Conservation (phyloP, 1,140 invertebrate species). For the Liolophura sinensis region DNA sequence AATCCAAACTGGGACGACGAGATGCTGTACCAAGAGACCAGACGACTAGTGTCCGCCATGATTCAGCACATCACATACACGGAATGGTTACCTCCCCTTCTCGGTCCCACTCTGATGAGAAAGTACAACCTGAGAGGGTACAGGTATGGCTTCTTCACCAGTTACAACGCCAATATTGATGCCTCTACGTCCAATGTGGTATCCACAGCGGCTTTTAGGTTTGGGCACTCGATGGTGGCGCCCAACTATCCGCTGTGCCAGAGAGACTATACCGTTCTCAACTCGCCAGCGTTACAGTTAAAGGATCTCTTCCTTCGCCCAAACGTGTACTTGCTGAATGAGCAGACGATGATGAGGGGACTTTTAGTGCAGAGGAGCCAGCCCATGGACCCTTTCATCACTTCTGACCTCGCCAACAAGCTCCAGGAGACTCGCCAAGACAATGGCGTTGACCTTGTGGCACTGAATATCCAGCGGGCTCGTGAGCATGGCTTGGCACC, state of each 20-base stretch:
- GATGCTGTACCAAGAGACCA: constrained; percentile 75
- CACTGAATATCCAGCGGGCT: constrained; percentile 69
- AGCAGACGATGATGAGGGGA: too few relatives aligned
- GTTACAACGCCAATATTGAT: constrained; percentile 78
- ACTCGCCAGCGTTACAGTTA: too few relatives aligned
- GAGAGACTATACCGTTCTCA: too few relatives aligned
- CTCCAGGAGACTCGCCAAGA: not conserved
- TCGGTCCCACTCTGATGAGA: constrained; percentile 63
- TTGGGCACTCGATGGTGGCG: constrained; percentile 88
- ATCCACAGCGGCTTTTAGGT: constrained; percentile 89
- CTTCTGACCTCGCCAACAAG: too few relatives aligned
- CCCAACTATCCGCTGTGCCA: too few relatives aligned
- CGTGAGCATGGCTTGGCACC: constrained; percentile 83
- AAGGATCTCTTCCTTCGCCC: too few relatives aligned
- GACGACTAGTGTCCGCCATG: constrained; percentile 92
- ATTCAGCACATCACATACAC: constrained; percentile 94
- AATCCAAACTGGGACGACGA: constrained; percentile 89
- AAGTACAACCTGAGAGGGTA: constrained; percentile 8
- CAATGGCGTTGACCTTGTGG: constrained; percentile 50
- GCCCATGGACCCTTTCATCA: too few relatives aligned
- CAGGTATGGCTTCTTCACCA: constrained; percentile 15
- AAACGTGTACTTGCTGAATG: too few relatives aligned
- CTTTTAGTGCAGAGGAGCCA: too few relatives aligned
- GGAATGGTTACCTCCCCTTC: constrained; percentile 84
- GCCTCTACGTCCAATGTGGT: constrained; percentile 91